phyloP scores from a whole-genome alignment of 2,113 vertebrate genomes.

The Piprites chloris region DNA sequence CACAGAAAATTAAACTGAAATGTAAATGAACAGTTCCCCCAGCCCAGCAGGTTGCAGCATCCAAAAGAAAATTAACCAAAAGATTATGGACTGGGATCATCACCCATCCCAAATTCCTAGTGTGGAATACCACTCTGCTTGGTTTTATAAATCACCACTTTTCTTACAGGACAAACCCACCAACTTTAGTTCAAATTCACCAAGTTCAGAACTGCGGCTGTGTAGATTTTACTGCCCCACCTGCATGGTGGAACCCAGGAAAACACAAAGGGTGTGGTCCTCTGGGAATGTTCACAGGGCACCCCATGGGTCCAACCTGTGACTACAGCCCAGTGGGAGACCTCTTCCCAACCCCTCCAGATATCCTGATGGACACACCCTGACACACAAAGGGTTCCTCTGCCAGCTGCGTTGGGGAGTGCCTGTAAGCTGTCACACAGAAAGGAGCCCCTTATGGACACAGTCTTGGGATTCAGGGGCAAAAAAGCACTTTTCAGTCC shows the following conservation, averaged over 20 bases:
- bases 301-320: neutral
- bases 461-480: neutral
- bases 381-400: neutral
- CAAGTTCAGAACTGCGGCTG: neutral
- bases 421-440: neutral
- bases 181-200: neutral
- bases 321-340: neutral
- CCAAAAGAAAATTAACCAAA: neutral
- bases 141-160: neutral
- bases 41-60: neutral
- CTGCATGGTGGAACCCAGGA: neutral
- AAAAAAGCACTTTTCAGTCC: slow-evolving; percentile 67
- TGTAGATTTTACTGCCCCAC: fast-evolving
- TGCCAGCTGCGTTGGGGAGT: neutral
- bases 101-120: neutral
- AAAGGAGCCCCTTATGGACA: neutral
- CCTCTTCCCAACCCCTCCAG: neutral
- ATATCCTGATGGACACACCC: neutral
- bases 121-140: neutral
- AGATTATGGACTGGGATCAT: neutral
- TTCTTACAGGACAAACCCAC: neutral
- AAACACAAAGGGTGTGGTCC: neutral
- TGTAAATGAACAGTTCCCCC: neutral
- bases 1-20: neutral
- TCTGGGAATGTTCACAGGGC: neutral